These are phyloP conservation scores for Proteles cristata DNA, from an alignment of 2,113 vertebrate genomes.

Conservation along the genomic window DNA sequence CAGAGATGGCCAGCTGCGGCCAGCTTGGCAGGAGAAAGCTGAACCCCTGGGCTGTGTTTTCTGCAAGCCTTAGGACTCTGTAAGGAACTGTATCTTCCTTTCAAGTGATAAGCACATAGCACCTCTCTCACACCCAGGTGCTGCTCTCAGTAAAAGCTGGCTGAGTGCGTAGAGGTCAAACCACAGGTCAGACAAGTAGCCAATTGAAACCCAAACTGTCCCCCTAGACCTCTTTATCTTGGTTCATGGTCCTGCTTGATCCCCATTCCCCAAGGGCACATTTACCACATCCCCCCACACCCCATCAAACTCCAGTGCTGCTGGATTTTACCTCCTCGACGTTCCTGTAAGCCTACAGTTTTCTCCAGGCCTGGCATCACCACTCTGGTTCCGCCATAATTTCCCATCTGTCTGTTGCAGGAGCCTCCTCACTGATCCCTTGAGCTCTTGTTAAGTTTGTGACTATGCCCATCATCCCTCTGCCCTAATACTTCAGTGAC, in stretches of 20 bases:
- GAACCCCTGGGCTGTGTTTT: background rate
- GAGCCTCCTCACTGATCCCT: background rate
- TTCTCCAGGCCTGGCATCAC: background rate
- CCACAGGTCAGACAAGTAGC: background rate
- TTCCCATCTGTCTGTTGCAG: background rate
- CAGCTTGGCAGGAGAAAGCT: background rate
- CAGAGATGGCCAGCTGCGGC: background rate
- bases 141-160: too few relatives aligned
- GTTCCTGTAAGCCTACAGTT: rapidly evolving
- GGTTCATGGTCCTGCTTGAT: rapidly evolving
- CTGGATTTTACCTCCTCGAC: background rate
- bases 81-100: background rate
- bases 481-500: background rate
- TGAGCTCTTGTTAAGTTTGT: background rate
- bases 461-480: too few relatives aligned
- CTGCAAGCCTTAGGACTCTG: background rate
- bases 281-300: rapidly evolving
- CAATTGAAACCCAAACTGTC: background rate
- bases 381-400: background rate
- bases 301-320: too few relatives aligned
- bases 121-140: too few relatives aligned
- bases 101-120: background rate
- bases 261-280: background rate
- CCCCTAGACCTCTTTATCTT: background rate
- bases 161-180: background rate